Base-by-base conservation (phyloP, 2,113 vertebrate species). In the Gopherus evgoodei region DNA sequence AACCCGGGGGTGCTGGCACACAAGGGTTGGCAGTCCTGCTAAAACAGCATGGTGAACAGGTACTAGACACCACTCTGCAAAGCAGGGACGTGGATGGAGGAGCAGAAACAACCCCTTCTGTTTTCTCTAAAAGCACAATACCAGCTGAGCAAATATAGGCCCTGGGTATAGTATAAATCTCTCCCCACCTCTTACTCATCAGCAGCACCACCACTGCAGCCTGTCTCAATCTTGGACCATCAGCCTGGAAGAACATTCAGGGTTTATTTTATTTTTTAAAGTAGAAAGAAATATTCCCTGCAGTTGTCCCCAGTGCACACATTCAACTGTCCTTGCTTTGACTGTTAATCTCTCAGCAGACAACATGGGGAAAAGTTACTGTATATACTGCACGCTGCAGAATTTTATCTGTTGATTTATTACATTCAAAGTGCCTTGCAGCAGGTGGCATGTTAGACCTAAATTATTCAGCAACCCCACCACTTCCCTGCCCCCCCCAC, bases 91-190 rank as follows among this genome's bases (percentile, higher is more conserved):
- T 35, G 91, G 90, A 54, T 80, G 92, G 93, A 96, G 9, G 21
- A 54, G 90, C 65, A 85, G 93, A 89, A 96, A 96, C 89, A 97
- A 84, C 83, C 78, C 72, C 72, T 95, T 94, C 96, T 93, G 84
- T 96, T 96, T 95, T 92, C 89, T 92, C 88, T 75, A n/a, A 76
- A 86, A 96, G 91, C 93, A 95, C 96, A 96, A 91, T 78, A 95
- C 95, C 97, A 98, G 96, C 97, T 97, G 95, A 96, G 90, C 88
- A 97, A 97, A 97, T 89, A 97, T 0, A 0, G 88, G 81, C 87
- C 83, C 21, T 29, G 31, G 86, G 95, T 84, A 94, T 57, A 93
- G 92, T 91, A 91, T 97, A 96, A 97, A 94, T 97, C 94, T 97
- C 89, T 96, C 94, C 11, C 10, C 86, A 88, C 93, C 87, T 95